Conservation (phyloP, 2,113 vertebrate genomes). For the Cryptomyrus ogoouensis region DNA sequence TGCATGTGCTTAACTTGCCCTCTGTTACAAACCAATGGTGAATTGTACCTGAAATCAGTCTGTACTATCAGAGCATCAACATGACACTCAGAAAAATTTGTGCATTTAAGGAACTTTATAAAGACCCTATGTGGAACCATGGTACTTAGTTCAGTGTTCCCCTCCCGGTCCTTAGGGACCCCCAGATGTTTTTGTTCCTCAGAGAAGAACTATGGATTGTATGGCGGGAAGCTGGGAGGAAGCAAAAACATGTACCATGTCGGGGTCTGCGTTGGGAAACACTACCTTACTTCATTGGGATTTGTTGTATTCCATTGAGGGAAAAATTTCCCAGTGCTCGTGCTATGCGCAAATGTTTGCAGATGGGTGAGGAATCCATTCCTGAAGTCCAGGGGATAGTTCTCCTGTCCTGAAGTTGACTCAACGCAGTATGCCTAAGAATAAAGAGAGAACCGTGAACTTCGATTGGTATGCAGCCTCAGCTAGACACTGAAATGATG, state of each 20-base stretch:
- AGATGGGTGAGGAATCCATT: not conserved
- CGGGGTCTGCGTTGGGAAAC: not conserved
- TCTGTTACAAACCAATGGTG: not conserved
- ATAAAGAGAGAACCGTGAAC: not conserved
- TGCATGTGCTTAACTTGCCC: not conserved
- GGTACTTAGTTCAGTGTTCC: not conserved
- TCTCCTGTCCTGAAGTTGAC: not conserved
- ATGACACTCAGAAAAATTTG: not conserved
- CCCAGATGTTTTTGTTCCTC: not conserved
- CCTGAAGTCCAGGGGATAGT: not conserved
- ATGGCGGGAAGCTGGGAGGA: not conserved
- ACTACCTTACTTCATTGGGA: not conserved
- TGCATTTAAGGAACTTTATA: not conserved
- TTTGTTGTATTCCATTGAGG: not conserved
- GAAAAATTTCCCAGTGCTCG: not conserved
- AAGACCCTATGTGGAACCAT: not conserved
- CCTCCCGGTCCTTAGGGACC: not conserved
- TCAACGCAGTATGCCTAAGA: not conserved
- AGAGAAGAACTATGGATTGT: not conserved
- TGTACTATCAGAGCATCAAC: not conserved
- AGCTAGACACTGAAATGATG: not conserved
- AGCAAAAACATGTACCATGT: not conserved
- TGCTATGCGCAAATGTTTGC: not conserved
- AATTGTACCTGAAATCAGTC: not conserved
- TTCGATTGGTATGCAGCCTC: not conserved